These are phyloP conservation scores for Tangachromis dhanisi DNA, from an alignment of 2,113 vertebrate genomes.

Conservation along the genomic window DNA sequence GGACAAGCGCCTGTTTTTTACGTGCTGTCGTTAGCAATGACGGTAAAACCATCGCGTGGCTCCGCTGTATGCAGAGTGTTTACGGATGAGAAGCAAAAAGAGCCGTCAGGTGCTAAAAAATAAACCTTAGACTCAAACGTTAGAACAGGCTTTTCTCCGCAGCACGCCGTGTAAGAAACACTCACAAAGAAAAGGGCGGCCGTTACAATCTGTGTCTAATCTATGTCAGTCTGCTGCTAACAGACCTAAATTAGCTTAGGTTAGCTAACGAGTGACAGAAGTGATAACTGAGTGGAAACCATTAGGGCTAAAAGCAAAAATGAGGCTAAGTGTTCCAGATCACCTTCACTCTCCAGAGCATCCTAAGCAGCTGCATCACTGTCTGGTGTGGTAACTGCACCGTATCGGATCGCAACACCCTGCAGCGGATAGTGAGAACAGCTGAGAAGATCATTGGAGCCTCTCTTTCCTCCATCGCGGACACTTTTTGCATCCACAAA, in stretches of 20 bases:
- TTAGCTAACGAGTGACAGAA: neutral
- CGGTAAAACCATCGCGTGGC: neutral
- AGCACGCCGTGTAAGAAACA: neutral
- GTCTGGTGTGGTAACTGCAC: neutral
- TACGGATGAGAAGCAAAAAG: neutral
- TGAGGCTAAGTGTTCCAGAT: neutral
- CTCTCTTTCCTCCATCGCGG: neutral
- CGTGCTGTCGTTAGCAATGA: neutral
- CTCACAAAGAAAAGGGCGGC: neutral
- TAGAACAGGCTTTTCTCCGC: neutral
- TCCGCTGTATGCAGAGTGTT: neutral
- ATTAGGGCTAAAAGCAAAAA: neutral
- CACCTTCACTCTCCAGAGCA: neutral
- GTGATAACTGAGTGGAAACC: neutral
- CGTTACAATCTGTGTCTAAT: neutral
- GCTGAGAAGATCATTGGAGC: neutral
- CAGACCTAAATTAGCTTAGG: neutral
- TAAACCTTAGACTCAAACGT: neutral
- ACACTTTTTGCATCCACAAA: neutral
- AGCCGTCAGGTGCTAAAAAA: neutral
- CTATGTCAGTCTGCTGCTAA: neutral
- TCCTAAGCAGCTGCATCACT: neutral
- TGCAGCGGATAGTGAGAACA: neutral
- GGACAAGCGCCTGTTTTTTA: neutral
- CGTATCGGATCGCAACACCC: neutral